A percentile compares a stretch with the other conserved stretches of the same genome.
Evolutionary conservation across 2,113 vertebrate species (phyloP).

Genomic region (Gasterosteus aculeatus): DNA sequence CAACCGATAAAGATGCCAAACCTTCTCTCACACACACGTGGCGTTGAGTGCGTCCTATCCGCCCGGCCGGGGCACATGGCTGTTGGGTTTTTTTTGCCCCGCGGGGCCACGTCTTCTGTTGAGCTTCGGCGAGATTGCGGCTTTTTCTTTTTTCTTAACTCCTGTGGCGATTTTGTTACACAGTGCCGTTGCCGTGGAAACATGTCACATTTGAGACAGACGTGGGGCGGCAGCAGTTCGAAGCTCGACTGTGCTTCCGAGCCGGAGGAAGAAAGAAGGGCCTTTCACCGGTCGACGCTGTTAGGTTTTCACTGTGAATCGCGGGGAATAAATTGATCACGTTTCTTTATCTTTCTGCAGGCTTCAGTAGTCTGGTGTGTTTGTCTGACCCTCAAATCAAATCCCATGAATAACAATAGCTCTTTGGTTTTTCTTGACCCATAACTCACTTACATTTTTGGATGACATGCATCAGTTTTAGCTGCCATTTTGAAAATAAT

Average conservation of each 20-base stretch:
- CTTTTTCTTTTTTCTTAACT: conserved; percentile 41
- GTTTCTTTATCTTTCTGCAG: conserved; percentile 20
- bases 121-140: conserved; percentile 29
- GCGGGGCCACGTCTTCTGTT: conserved; percentile 26
- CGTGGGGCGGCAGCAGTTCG: conserved; percentile 57
- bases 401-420: conserved; percentile 43
- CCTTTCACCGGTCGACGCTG: conserved; percentile 3
- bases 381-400: conserved; percentile 9
- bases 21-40: background rate
- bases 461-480: background rate
- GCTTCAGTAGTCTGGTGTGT: conserved; percentile 17
- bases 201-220: conserved; percentile 70
- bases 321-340: background rate
- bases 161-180: conserved; percentile 67
- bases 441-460: conserved; percentile 24
- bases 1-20: conserved; percentile 26
- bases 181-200: conserved; percentile 71
- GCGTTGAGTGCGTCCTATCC: background rate
- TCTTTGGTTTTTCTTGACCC: conserved; percentile 22
- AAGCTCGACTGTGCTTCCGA: conserved; percentile 37
- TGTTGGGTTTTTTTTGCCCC: conserved; percentile 8
- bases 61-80: background rate
- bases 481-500: conserved; percentile 3
- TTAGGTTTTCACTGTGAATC: conserved; percentile 21
- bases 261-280: conserved; percentile 33